A percentile compares a stretch with the other conserved stretches of the same genome.
These are phyloP conservation scores for Scolanthus callimorphus DNA, from an alignment of 92 coral and sea anemone genomes.

Conservation along the genomic window DNA sequence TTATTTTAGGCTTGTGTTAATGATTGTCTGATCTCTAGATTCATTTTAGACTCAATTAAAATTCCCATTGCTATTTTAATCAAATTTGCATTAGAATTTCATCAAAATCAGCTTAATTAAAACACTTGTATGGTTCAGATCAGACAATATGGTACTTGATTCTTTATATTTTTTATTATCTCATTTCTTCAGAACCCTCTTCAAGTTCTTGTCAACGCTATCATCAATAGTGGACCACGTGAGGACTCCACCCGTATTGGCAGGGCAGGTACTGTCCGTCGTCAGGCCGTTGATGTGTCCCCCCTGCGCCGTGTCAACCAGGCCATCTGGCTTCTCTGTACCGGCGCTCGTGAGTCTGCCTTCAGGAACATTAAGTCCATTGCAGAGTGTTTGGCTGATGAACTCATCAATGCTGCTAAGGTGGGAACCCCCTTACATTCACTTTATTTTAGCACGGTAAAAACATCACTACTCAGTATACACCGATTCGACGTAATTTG, in stretches of 20 bases:
- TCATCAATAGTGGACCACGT: conserved; percentile 99
- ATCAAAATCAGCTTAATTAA: too few relatives aligned
- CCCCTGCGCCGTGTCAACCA: conserved; percentile 99
- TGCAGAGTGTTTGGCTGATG: conserved; percentile 99
- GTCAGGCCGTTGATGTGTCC: conserved; percentile 99
- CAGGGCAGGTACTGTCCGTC: conserved; percentile 98
- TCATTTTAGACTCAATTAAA: too few relatives aligned
- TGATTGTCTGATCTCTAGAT: too few relatives aligned
- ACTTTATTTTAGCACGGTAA: too few relatives aligned
- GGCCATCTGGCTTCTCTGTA: conserved; percentile 97
- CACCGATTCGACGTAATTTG: too few relatives aligned
- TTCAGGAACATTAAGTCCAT: conserved; percentile 98
- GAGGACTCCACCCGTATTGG: conserved; percentile 99
- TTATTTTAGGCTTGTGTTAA: too few relatives aligned
- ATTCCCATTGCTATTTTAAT: too few relatives aligned
- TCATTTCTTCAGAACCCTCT: conserved; percentile 85
- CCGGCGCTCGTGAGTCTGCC: conserved; percentile 96
- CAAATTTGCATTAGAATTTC: too few relatives aligned
- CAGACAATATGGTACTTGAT: not conserved
- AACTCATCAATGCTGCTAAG: conserved; percentile 99
- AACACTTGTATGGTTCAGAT: too few relatives aligned
- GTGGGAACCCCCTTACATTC: conserved; percentile 43
- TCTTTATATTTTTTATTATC: not conserved
- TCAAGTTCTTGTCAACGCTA: conserved; percentile 97
- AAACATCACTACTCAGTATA: not conserved